These are phyloP conservation scores for Diploscapter pachys DNA, from an alignment of 1,140 invertebrate species.

Conservation along the genomic window DNA sequence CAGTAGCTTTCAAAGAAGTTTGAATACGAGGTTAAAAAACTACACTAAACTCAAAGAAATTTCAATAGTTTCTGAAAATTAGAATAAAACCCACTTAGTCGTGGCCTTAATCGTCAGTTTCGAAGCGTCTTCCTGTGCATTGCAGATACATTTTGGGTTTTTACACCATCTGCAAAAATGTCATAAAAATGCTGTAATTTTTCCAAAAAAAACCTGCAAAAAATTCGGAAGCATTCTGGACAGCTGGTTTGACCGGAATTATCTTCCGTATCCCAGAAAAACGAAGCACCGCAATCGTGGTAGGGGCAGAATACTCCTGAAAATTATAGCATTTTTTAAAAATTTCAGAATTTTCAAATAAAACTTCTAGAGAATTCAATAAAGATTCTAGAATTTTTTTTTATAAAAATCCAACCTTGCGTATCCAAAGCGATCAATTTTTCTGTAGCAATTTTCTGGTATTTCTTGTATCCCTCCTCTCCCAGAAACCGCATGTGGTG, in stretches of 20 bases:
- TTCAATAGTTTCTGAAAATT: too few relatives aligned
- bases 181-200: too few relatives aligned
- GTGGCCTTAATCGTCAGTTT: too few relatives aligned
- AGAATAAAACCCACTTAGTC: too few relatives aligned
- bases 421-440: slow-evolving; percentile 30
- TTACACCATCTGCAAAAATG: too few relatives aligned
- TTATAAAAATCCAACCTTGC: neutral
- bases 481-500: slow-evolving; percentile 35
- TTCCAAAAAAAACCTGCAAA: slow-evolving; percentile 15
- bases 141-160: too few relatives aligned
- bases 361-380: neutral
- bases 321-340: neutral
- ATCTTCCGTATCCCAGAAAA: slow-evolving; percentile 33
- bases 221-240: slow-evolving; percentile 29
- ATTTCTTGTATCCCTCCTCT: slow-evolving; percentile 26
- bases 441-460: slow-evolving; percentile 29
- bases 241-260: slow-evolving; percentile 25
- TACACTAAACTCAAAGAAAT: too few relatives aligned
- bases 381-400: neutral
- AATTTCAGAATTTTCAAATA: too few relatives aligned
- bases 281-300: slow-evolving; percentile 22
- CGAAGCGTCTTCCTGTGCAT: too few relatives aligned
- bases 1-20: too few relatives aligned
- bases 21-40: too few relatives aligned
- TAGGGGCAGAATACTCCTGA: slow-evolving; percentile 27